Evolutionary conservation across 2,113 vertebrate species (phyloP), one percentile per base, ranked within the genome.

Genomic region (Balaenoptera acutorostrata): DNA sequence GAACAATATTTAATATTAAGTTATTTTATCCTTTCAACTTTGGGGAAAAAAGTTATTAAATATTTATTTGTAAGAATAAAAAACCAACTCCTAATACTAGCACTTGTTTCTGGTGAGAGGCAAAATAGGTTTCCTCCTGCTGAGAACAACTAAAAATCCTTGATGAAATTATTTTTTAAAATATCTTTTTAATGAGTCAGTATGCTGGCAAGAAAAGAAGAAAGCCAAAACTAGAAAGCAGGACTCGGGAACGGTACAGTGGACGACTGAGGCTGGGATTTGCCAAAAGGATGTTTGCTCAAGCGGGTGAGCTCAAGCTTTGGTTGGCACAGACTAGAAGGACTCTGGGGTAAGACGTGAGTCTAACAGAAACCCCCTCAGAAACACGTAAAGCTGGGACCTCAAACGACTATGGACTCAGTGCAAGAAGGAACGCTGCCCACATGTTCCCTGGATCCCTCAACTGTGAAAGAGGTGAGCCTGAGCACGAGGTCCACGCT

Each of bases 41-140:
- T 31, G 25, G 33, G 18, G 18, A 93, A 78, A 69, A 7, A 29
- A 84, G 59, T 52, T 74, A 71, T 81, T 75, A 93, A 96, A 81
- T 20, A 18, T 14, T 85, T 72, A 90, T 88, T n/a, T 84, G 33
- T n/a, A 41, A 93, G 71, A 90, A 77, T 77, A 71, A 92, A 82
- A 69, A 61, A 36, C 0, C 5, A 77, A 72, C 29, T 69, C 14
- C 33, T 77, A 87, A 21, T 36, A 71, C 5, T 59, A 82, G 46
- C 36, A 49, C 27, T 90, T 74, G 17, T 59, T 93, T 88, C 44
- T 78, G 55, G 17, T 96, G 74, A 66, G 6, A 72, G 36, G 61
- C 27, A 92, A 81, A 90, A 59, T 21, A 75, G 31, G 27, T 39
- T 64, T 20, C 83, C 21, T 88, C 36, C 21, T 63, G 39, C 18